Evolutionary conservation across 2,113 vertebrate species (phyloP).

Genomic region (Corythornis cristatus): DNA sequence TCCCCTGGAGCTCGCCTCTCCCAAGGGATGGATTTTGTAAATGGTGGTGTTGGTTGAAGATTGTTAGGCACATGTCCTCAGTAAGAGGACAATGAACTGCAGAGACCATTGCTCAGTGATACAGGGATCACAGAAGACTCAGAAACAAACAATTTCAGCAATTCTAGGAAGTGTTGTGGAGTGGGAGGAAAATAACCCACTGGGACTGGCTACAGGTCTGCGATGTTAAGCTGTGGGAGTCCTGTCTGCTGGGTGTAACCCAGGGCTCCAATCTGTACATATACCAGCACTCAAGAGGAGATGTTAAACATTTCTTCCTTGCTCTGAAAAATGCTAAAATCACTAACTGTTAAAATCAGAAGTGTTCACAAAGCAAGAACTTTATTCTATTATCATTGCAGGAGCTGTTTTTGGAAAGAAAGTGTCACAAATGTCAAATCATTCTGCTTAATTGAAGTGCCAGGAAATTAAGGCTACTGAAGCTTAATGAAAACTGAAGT

Average conservation of each 20-base stretch:
- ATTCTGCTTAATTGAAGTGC: not conserved
- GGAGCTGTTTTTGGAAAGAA: not conserved
- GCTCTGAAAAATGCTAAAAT: not conserved
- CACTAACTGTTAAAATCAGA: not conserved
- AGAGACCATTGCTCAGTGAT: not conserved
- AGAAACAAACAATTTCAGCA: not conserved
- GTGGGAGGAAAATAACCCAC: not conserved
- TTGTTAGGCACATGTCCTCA: not conserved
- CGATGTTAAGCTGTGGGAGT: not conserved
- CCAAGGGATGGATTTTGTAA: not conserved
- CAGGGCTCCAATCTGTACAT: accelerated
- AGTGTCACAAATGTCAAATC: not conserved
- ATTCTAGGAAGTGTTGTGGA: not conserved
- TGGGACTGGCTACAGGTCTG: not conserved
- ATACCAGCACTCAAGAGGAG: not conserved
- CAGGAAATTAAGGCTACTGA: not conserved
- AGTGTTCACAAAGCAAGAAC: not conserved
- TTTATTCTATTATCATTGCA: not conserved
- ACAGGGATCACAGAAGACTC: not conserved
- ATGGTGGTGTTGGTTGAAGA: not conserved
- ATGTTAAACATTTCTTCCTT: not conserved
- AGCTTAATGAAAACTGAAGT: not conserved
- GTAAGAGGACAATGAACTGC: not conserved
- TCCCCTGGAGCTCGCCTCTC: not conserved
- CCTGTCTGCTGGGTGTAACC: not conserved